Conservation (phyloP, 2,113 vertebrate genomes). For the Corythaixoides concolor region DNA sequence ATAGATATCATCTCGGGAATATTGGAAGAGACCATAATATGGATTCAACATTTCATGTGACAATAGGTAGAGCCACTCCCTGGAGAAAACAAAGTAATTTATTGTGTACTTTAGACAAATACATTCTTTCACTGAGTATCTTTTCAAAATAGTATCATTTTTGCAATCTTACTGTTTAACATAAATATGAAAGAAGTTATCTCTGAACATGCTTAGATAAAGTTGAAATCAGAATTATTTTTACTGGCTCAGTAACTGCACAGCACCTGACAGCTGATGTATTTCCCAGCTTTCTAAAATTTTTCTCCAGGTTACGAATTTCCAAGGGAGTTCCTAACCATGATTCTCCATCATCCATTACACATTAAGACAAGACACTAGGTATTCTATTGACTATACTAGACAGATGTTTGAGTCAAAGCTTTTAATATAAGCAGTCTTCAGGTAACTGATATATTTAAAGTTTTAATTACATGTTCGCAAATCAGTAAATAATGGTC, state of each 20-base stretch:
- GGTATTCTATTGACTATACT: neutral
- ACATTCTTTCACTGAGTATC: neutral
- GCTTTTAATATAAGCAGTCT: neutral
- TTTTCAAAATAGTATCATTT: neutral
- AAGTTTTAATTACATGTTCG: neutral
- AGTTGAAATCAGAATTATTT: neutral
- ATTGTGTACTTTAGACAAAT: neutral
- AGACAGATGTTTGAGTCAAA: neutral
- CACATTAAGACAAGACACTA: neutral
- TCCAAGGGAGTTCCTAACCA: neutral
- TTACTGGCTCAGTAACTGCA: neutral
- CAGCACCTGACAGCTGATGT: neutral
- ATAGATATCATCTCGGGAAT: slow-evolving; percentile 97
- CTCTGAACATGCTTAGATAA: neutral
- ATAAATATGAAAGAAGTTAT: neutral
- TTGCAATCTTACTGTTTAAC: neutral
- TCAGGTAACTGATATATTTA: neutral
- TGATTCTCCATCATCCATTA: neutral
- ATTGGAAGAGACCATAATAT: slow-evolving; percentile 98
- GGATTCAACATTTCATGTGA: slow-evolving; percentile 99
- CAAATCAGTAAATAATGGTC: neutral
- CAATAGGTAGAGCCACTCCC: slow-evolving; percentile 97
- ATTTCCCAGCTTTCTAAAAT: neutral
- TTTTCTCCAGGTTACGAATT: neutral
- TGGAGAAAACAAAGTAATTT: slow-evolving; percentile 43